Evolutionary conservation across 2,888 invertebrate genomes (phyloP), one percentile per base, ranked within the genome.

Genomic region (Criorhina ranunculi): DNA sequence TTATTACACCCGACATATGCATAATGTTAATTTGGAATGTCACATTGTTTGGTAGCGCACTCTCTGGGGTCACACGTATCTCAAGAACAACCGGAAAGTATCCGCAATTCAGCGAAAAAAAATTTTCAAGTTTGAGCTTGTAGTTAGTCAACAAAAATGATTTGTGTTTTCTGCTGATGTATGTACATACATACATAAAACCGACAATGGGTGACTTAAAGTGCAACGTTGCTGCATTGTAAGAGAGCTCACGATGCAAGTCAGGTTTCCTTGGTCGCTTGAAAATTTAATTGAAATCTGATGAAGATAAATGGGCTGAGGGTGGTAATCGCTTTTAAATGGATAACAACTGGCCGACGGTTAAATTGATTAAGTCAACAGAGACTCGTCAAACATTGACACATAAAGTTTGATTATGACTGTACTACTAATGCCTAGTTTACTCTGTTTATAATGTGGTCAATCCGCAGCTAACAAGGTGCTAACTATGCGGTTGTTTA

Each of bases 321-420:
- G 11, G 4, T 12, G 15, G 11, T 33, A 31, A 55, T 35, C 33
- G 0, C 2, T 55, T 35, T 53, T 17, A 15, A 33, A 33, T 33
- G 15, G 53, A 1, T 15, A 9, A 15, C 11, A 12, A 1, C 8
- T 8, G 9, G 31, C 51, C 1, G 9, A 9, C 9, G 15, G 17
- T 17, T 12, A 17, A 15, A 35, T 15, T 24, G n/a, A 8, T 17
- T 44, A 9, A 11, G 15, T 8, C 5, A 5, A 19, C 46, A 2
- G 9, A 24, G 37, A 37, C 6, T 29, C 17, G 9, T 1, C 9
- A 62, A 51, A 62, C 62, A 53, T 72, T 72, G 51, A 72, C 72
- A 72, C 2, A 51, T 42, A n/a, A 19, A 40, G 11, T 17, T 15
- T 42, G 51, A 46, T 51, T 51, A 60, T 17, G 37, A 49, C 35